Conservation (phyloP, 2,113 vertebrate genomes). For the Struthidea cinerea region DNA sequence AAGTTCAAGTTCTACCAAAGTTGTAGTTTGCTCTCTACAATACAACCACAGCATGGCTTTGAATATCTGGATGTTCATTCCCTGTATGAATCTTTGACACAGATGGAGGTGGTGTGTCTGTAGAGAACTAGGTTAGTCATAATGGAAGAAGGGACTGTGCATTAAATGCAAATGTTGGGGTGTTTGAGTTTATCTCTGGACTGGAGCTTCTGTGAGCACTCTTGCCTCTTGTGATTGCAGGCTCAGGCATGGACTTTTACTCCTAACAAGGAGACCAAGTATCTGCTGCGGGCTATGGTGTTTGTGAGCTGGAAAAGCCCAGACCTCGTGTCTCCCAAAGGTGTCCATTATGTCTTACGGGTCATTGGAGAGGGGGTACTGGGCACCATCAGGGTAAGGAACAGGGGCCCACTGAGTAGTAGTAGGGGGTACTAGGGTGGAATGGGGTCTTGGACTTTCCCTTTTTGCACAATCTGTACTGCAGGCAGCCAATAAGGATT, state of each 20-base stretch:
- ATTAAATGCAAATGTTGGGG: background rate
- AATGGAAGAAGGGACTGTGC: background rate
- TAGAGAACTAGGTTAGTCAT: background rate
- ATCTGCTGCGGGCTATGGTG: constrained; percentile 74
- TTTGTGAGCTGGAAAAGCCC: constrained; percentile 68
- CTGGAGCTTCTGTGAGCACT: background rate
- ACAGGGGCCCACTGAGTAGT: background rate
- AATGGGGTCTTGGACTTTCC: background rate
- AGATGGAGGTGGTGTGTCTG: background rate
- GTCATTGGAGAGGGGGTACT: constrained; percentile 75
- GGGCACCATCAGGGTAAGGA: constrained; percentile 72
- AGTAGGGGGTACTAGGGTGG: background rate
- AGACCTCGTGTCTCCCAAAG: background rate
- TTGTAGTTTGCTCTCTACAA: background rate
- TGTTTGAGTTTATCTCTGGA: background rate
- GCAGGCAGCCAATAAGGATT: background rate
- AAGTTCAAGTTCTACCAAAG: constrained; percentile 33
- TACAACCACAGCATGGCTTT: background rate
- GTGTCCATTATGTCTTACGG: constrained; percentile 67
- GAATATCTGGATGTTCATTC: background rate
- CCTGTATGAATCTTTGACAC: background rate
- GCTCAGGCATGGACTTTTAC: constrained; percentile 85
- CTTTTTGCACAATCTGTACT: background rate
- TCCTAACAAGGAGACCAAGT: constrained; percentile 76
- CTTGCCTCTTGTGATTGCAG: constrained; percentile 60